Conservation (phyloP, 2,888 invertebrate species). For the Mechanitis mazaeus region DNA sequence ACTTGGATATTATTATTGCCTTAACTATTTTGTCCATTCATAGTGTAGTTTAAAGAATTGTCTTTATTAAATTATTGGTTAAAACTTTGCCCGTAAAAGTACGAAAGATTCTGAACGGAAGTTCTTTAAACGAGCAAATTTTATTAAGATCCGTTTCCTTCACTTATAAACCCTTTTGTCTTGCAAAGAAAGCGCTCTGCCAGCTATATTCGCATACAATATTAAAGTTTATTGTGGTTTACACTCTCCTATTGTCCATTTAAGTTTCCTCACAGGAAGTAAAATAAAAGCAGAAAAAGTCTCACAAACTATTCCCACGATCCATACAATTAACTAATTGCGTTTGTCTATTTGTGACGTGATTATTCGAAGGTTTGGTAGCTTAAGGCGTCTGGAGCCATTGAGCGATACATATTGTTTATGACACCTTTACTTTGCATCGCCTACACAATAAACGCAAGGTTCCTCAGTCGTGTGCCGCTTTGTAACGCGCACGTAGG, state of each 20-base stretch:
- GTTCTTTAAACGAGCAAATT: background rate
- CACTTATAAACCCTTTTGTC: conserved; percentile 3
- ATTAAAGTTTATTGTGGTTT: conserved; percentile 1
- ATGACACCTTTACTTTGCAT: conserved; percentile 60
- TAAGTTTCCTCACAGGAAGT: conserved; percentile 47
- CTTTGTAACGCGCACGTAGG: conserved; percentile 64
- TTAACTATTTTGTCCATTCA: too few species aligned
- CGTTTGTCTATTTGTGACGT: conserved; percentile 67
- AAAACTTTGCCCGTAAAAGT: background rate
- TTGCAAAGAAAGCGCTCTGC: conserved; percentile 7
- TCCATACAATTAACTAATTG: conserved; percentile 54
- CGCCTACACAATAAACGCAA: conserved; percentile 59
- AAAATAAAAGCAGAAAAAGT: conserved; percentile 33
- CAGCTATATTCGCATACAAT: conserved; percentile 28
- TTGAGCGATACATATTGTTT: conserved; percentile 55
- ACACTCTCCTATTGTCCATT: conserved; percentile 19
- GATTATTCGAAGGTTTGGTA: conserved; percentile 62
- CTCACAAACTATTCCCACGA: conserved; percentile 61
- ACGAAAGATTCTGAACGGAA: background rate
- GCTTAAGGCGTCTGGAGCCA: conserved; percentile 54
- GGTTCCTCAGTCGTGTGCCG: conserved; percentile 49
- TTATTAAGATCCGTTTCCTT: conserved; percentile 4
- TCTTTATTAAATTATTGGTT: background rate
- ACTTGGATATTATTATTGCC: background rate
- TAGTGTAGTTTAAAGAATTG: too few species aligned